Evolutionary conservation across 2,888 invertebrate genomes (phyloP).

Genomic region (Rhingia rostrata): DNA sequence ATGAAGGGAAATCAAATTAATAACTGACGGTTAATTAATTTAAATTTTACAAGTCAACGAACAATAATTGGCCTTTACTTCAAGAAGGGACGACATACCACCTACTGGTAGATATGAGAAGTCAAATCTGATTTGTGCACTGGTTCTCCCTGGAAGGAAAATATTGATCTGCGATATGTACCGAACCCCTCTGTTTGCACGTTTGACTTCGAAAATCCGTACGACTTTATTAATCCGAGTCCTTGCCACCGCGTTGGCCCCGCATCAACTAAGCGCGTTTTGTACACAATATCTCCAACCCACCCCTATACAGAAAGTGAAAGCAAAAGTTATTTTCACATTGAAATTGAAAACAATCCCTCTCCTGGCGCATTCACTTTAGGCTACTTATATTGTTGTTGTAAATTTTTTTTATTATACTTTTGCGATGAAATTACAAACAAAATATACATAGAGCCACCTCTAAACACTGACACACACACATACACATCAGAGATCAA

Average conservation of each 20-base stretch:
- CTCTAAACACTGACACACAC: background rate
- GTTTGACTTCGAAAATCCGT: conserved; percentile 50
- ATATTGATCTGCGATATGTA: conserved; percentile 45
- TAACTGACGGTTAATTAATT: conserved; percentile 66
- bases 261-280: background rate
- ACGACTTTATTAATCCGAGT: conserved; percentile 61
- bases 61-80: conserved; percentile 45
- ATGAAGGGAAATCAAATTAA: conserved; percentile 51
- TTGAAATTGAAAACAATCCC: conserved; percentile 70
- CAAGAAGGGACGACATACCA: background rate
- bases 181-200: conserved; percentile 16
- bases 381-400: conserved; percentile 46
- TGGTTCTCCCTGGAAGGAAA: conserved; percentile 7
- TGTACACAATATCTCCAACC: background rate
- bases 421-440: conserved; percentile 65
- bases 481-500: background rate
- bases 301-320: conserved; percentile 32
- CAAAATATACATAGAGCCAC: conserved; percentile 46
- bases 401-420: conserved; percentile 44
- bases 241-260: conserved; percentile 3
- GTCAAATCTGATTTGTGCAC: conserved; percentile 18
- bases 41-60: conserved; percentile 52
- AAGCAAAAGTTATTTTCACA: conserved; percentile 71
- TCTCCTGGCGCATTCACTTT: conserved; percentile 31
- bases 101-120: background rate